Evolutionary conservation across 2,797 vertebrate species (phyloP).

Genomic region (Melanotaenia nigrans): DNA sequence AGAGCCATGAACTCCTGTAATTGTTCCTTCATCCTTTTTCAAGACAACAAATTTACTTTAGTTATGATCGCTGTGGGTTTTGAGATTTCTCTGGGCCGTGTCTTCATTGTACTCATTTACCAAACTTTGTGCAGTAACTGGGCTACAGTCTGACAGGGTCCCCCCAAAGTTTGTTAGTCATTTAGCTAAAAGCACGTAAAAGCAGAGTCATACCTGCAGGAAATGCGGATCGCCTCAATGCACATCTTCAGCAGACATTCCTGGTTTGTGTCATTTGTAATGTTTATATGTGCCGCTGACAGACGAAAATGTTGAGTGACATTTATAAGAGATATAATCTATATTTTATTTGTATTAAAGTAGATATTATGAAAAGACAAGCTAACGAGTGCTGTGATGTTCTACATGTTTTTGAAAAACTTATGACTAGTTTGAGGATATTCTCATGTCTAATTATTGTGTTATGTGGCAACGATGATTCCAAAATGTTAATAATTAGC

Average conservation of each 20-base stretch:
- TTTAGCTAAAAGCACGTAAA: background rate
- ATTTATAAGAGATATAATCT: conserved; percentile 85
- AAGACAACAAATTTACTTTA: conserved; percentile 36
- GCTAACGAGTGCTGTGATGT: conserved; percentile 87
- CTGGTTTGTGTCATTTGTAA: conserved; percentile 74
- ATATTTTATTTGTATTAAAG: conserved; percentile 88
- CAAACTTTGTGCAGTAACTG: conserved; percentile 61
- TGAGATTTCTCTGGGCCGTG: conserved; percentile 15
- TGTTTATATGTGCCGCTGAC: conserved; percentile 76
- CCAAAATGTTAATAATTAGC: conserved; percentile 77
- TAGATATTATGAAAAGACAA: conserved; percentile 83
- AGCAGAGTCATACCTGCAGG: conserved; percentile 59
- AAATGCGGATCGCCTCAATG: conserved; percentile 62
- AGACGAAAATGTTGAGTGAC: conserved; percentile 81
- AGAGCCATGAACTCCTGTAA: conserved; percentile 32
- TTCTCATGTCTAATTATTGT: conserved; percentile 82
- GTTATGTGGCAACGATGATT: conserved; percentile 76
- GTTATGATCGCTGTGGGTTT: conserved; percentile 29
- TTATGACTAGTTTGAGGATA: conserved; percentile 80
- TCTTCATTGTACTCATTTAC: conserved; percentile 38
- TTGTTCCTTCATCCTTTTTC: conserved; percentile 36
- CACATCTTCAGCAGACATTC: conserved; percentile 79
- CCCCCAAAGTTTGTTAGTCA: background rate
- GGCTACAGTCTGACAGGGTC: conserved; percentile 50
- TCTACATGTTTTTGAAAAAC: conserved; percentile 79